Base-by-base conservation (phyloP, 2,113 vertebrate genomes). In the Saimiri boliviensis region DNA sequence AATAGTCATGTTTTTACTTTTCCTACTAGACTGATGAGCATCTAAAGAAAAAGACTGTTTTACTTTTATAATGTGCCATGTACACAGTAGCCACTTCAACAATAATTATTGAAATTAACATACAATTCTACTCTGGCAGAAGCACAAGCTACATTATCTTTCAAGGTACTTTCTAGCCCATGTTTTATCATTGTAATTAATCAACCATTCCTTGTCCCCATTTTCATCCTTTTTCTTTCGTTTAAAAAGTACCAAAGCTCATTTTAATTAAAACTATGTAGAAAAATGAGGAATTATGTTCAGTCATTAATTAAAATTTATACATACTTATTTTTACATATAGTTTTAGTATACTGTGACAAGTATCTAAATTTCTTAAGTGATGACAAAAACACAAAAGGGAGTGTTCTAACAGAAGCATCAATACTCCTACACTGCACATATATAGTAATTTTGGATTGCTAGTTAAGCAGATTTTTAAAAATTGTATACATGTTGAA, bases 261-360 rank as follows among this genome's bases (percentile, higher is more conserved):
- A 94, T 83, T 96, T 88, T 70, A 94, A 81, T 88, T 92, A 89
- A 92, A 94, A 92, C 76, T 83, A 91, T 89, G 87, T 58, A 92
- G 0, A 37, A 54, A 77, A 56, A 79, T 90, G 23, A 91, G n/a
- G 77, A 92, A 94, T 92, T 0, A 68, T 91, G 79, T 97, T 98
- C 94, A 96, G 93, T 96, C 87, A 97, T 97, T 92, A 96, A 80
- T 93, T 92, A 94, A 1, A 47, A 98, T 94, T 96, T 86, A 68
- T 21, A 71, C 19, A 90, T 66, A 45, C 40, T 66, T 70, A 84
- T 49, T 93, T 79, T 47, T 63, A 54, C 54, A 40, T 11, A 10
- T 73, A 63, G 77, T 91, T 76, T 86, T 77, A 70, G 49, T 60
- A 93, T 54, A 95, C 84, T 32, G 52, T 52, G 68, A 45, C 35